phyloP scores from a whole-genome alignment of 2,113 vertebrate genomes.

The Triplophysa rosa region DNA sequence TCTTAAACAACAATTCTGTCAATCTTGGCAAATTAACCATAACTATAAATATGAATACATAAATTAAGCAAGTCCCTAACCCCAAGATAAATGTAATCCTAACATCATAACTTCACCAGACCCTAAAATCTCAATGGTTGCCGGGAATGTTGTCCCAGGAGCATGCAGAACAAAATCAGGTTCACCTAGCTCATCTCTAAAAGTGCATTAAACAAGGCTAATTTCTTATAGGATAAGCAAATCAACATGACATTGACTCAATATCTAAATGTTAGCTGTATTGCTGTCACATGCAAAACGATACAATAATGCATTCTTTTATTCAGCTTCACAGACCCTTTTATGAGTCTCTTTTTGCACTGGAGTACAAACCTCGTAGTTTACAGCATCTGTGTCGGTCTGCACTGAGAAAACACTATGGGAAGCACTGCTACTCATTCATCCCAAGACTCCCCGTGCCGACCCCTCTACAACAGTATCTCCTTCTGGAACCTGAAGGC shows the following conservation, averaged over 20 bases:
- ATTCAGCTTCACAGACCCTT: conserved; percentile 65
- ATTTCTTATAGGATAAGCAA: background rate
- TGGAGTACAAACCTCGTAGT: conserved; percentile 55
- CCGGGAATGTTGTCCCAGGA: too few relatives aligned
- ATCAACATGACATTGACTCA: background rate
- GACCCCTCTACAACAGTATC: conserved; percentile 58
- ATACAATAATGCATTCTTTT: background rate
- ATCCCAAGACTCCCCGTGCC: conserved; percentile 73
- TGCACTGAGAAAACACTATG: conserved; percentile 49
- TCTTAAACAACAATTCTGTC: too few relatives aligned
- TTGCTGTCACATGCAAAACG: background rate
- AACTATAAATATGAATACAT: too few relatives aligned
- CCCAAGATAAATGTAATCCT: too few relatives aligned
- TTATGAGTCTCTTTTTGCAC: conserved; percentile 68
- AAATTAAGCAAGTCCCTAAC: too few relatives aligned
- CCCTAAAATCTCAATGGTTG: too few relatives aligned
- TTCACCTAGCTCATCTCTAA: too few relatives aligned
- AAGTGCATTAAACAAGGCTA: too few relatives aligned
- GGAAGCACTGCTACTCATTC: conserved; percentile 62
- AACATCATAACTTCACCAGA: too few relatives aligned
- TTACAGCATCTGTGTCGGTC: conserved; percentile 74
- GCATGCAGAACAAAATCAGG: too few relatives aligned
- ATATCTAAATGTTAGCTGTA: background rate
- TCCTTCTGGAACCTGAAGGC: conserved; percentile 74
- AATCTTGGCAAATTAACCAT: too few relatives aligned